phyloP scores from a whole-genome alignment of 2,888 invertebrate genomes.

The Drosophila neonasuta region DNA sequence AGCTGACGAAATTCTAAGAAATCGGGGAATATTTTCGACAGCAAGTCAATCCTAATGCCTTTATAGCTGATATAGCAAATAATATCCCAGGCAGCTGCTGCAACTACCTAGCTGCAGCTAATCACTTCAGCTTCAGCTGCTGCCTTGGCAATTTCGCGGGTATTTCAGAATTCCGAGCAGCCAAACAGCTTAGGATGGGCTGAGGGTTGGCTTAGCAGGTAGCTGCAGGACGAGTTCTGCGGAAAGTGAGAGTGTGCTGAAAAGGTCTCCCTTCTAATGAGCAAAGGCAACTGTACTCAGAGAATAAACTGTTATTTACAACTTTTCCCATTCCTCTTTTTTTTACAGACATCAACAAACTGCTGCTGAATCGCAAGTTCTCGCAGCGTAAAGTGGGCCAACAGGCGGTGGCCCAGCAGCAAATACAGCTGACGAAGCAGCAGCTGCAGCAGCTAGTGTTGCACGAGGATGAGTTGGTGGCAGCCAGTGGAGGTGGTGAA shows the following conservation, averaged over 20 bases:
- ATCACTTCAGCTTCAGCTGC: background rate
- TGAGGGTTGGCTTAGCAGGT: background rate
- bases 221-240: background rate
- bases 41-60: background rate
- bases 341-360: constrained; percentile 79
- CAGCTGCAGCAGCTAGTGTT: constrained; percentile 69
- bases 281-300: background rate
- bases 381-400: constrained; percentile 80
- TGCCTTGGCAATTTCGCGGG: background rate
- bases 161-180: background rate
- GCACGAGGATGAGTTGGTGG: constrained; percentile 74
- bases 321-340: background rate
- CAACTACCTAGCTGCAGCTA: background rate
- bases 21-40: background rate
- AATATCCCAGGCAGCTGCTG: background rate
- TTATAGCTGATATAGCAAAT: background rate
- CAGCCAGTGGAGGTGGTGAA: constrained; percentile 51
- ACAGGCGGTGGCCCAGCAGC: constrained; percentile 73
- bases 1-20: too few relatives aligned
- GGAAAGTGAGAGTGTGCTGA: background rate
- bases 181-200: background rate
- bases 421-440: constrained; percentile 78
- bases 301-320: background rate
- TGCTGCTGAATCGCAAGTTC: constrained; percentile 79
- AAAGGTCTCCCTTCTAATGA: background rate